Evolutionary conservation across 2,797 vertebrate species (phyloP).

Genomic region (Sebastes nivosus): DNA sequence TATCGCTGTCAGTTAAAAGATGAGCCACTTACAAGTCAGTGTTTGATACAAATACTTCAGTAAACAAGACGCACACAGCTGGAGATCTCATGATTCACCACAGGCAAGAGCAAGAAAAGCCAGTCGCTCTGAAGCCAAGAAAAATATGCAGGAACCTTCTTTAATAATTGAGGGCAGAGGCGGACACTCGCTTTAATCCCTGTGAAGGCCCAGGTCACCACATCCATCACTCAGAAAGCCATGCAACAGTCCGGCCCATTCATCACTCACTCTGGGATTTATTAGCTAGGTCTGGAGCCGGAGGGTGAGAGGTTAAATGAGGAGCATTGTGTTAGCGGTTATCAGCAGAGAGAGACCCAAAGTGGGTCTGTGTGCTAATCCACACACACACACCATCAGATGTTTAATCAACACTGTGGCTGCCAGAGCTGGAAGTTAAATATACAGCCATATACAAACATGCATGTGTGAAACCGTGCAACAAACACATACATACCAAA

Average conservation of each 20-base stretch:
- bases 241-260: constrained; percentile 47
- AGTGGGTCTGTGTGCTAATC: constrained; percentile 53
- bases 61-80: constrained; percentile 7
- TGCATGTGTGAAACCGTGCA: constrained; percentile 10
- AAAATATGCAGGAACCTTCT: constrained; percentile 48
- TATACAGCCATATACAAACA: constrained; percentile 40
- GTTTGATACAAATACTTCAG: constrained; percentile 9
- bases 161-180: constrained; percentile 73
- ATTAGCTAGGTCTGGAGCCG: constrained; percentile 66
- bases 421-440: constrained; percentile 45
- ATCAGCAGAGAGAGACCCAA: constrained; percentile 55
- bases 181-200: constrained; percentile 60
- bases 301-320: constrained; percentile 72
- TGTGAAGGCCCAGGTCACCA: constrained; percentile 43
- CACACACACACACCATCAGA: constrained; percentile 12
- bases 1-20: not conserved
- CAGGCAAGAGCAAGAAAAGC: not conserved
- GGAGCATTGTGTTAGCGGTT: constrained; percentile 64
- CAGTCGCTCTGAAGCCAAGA: constrained; percentile 33
- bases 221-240: constrained; percentile 63
- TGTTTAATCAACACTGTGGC: constrained; percentile 51
- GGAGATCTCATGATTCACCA: constrained; percentile 33
- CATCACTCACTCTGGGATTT: constrained; percentile 75
- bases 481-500: not conserved
- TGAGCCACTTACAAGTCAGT: not conserved